Conservation (phyloP, 1,140 invertebrate species). For the Drosophila simulans region DNA sequence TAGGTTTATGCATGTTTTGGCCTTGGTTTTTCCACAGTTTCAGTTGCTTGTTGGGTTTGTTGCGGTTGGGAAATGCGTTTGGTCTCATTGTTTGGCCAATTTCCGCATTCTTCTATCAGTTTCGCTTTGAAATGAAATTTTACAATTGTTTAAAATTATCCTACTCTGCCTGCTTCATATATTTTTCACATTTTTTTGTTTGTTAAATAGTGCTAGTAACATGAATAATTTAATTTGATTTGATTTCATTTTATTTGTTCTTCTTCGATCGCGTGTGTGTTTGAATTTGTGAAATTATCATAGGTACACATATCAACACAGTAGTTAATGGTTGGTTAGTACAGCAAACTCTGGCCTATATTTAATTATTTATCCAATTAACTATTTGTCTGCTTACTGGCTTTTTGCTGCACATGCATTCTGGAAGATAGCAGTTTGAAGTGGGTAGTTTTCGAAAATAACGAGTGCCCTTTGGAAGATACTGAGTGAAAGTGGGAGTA, state of each 20-base stretch:
- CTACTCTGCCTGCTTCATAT: conserved; percentile 29
- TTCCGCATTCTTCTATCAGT: conserved; percentile 46
- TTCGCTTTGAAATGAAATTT: conserved; percentile 18
- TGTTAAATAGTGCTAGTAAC: conserved; percentile 55
- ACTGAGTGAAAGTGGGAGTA: conserved; percentile 12
- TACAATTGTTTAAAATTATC: conserved; percentile 22
- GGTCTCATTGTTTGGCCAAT: conserved; percentile 71
- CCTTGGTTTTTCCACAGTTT: conserved; percentile 48
- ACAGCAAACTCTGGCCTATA: conserved; percentile 49
- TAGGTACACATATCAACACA: conserved; percentile 72
- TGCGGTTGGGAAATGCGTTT: conserved; percentile 62
- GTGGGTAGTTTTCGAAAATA: conserved; percentile 20
- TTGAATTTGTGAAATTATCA: conserved; percentile 55
- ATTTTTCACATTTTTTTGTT: conserved; percentile 12
- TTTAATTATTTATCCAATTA: conserved; percentile 39
- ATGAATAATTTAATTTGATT: conserved; percentile 69
- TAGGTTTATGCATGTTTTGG: conserved; percentile 50
- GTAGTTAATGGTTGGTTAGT: conserved; percentile 44
- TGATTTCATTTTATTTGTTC: conserved; percentile 28
- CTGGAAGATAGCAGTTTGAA: conserved; percentile 60
- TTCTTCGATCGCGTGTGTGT: conserved; percentile 25
- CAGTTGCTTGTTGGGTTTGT: conserved; percentile 35
- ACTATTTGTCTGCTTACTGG: conserved; percentile 36
- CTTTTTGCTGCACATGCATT: conserved; percentile 30
- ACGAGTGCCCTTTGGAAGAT: conserved; percentile 42